Base-by-base conservation (phyloP, 2,797 vertebrate species). In the Sarcoramphus papa region DNA sequence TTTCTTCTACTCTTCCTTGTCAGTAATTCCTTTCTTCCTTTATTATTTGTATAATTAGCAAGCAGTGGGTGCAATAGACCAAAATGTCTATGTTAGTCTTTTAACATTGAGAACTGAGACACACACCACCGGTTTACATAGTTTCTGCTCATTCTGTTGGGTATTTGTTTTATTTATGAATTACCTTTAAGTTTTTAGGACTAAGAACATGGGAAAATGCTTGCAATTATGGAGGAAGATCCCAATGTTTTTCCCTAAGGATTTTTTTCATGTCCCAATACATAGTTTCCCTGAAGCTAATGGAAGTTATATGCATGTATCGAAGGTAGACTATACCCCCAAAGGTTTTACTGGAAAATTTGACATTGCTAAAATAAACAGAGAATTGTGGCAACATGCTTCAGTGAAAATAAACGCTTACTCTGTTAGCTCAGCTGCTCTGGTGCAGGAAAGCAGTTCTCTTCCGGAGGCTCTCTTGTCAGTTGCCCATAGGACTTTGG, bases 341-440 rank as follows among this genome's bases (percentile, higher is more conserved):
- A 69, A 72, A 80, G 30, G 48, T 77, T 92, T 86, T 82, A 50
- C 56, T 94, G 81, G 86, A 95, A 96, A 87, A 91, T 50, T 45
- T 92, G 72, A 93, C 37, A 62, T 72, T 75, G 37, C 48, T 95
- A 87, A 92, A 94, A 92, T 70, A 96, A 94, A 63, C 40, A 92
- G 50, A 89, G 30, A 27, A 11, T 50, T 77, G 45, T 77, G 53
- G 63, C 67, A 96, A 67, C n/a, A 33, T 41, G 27, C 30, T 94
- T 79, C 80, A 45, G 21, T 91, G 74, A 93, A 95, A 94, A 88
- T 47, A 88, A 89, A 82, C 48, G 45, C 50, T 88, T 27, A 7
- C 30, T 85, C 65, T 95, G 74, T 96, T 96, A 95, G 76, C 51
- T 94, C 93, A 95, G 74, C 90, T 95, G 93, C 51, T 82, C 14